Conservation (phyloP, 2,797 vertebrate genomes). For the Etheostoma nigrum region DNA sequence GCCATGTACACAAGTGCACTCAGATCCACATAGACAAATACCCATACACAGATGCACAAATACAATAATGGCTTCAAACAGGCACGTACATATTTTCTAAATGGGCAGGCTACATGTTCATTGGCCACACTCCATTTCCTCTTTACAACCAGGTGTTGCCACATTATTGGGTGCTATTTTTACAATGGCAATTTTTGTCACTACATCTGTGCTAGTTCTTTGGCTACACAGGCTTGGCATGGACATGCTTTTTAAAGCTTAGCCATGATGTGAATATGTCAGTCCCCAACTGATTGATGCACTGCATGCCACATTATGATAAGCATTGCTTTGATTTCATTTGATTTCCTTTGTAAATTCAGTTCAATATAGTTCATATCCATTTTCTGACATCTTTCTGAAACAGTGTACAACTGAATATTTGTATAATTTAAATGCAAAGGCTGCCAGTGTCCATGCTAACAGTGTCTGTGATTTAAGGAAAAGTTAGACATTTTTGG, state of each 20-base stretch:
- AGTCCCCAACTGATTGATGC: neutral
- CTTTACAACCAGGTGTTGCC: neutral
- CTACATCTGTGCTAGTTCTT: conserved; percentile 3
- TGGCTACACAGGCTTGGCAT: neutral
- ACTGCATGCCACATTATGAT: neutral
- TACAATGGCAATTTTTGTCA: conserved; percentile 1
- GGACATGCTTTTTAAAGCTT: neutral
- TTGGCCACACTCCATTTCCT: neutral
- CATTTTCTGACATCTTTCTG: conserved; percentile 25
- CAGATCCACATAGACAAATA: neutral
- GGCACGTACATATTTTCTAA: conserved; percentile 21
- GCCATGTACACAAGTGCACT: neutral
- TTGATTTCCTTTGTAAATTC: neutral
- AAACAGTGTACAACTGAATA: conserved; percentile 21
- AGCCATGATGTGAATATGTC: neutral
- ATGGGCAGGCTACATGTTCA: conserved; percentile 13
- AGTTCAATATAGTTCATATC: neutral
- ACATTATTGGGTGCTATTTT: conserved; percentile 10
- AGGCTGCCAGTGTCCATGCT: conserved; percentile 10
- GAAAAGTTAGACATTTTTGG: conserved; percentile 21
- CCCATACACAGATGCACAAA: neutral
- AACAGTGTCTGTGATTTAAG: conserved; percentile 14
- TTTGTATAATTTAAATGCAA: conserved; percentile 19
- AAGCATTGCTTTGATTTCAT: neutral
- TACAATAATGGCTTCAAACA: conserved; percentile 12